Percentiles rank a stretch among this genome's conserved stretches.
Evolutionary conservation across 1,140 invertebrate genomes (phyloP).

Genomic region (Drosophila subpulchrella): DNA sequence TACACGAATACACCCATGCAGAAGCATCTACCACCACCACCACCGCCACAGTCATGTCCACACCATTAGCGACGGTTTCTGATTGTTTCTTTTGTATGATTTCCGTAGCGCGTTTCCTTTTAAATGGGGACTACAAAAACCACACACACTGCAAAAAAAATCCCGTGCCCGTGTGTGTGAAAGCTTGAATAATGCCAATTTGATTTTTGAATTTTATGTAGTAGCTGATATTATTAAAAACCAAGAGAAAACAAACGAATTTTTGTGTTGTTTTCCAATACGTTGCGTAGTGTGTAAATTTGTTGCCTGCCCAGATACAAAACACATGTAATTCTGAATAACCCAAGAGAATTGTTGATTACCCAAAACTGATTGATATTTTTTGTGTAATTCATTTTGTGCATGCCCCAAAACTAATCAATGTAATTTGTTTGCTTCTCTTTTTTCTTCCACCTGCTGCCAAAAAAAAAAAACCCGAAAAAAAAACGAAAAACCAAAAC

Average conservation of each 20-base stretch:
- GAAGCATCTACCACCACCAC: constrained; percentile 28
- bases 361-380: constrained; percentile 15
- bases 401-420: constrained; percentile 60
- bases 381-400: constrained; percentile 43
- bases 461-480: constrained; percentile 42
- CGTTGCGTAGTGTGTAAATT: constrained; percentile 35
- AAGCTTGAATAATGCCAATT: constrained; percentile 29
- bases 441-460: constrained; percentile 49
- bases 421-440: constrained; percentile 73
- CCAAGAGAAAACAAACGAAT: constrained; percentile 3
- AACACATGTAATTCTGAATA: constrained; percentile 34
- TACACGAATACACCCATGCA: background rate
- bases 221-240: constrained; percentile 23
- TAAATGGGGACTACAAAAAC: background rate
- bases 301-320: constrained; percentile 48
- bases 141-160: constrained; percentile 15
- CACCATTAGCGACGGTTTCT: constrained; percentile 29
- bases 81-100: constrained; percentile 25
- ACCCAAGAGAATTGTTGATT: constrained; percentile 22
- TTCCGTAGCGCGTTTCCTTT: constrained; percentile 8
- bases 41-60: constrained; percentile 55
- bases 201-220: constrained; percentile 6
- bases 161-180: background rate
- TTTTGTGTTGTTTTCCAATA: constrained; percentile 22
- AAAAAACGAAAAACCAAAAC: constrained; percentile 38